phyloP scores from a whole-genome alignment of 37 sponge, comb jelly and placozoan species.

The Hexactinellida sp. region DNA sequence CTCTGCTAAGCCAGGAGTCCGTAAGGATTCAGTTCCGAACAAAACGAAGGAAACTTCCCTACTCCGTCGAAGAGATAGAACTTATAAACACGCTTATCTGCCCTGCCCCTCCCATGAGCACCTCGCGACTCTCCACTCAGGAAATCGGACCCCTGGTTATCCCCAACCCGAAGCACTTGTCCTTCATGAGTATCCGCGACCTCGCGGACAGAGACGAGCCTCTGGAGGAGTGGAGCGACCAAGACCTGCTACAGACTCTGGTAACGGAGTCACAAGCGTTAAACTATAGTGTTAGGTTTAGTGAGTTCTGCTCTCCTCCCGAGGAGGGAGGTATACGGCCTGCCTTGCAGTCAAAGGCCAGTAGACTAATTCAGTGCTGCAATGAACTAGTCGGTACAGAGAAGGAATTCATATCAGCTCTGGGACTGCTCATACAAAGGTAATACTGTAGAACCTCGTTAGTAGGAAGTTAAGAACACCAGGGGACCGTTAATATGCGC shows the following conservation, averaged over 20 bases:
- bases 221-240: not conserved
- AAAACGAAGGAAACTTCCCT: not conserved
- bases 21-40: not conserved
- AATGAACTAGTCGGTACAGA: not conserved
- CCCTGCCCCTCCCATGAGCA: constrained; percentile 41
- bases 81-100: constrained; percentile 38
- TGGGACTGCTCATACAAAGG: not conserved
- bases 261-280: not conserved
- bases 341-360: not conserved
- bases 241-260: not conserved
- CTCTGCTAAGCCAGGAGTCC: not conserved
- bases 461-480: too few species aligned
- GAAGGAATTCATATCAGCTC: not conserved
- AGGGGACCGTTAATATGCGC: too few species aligned
- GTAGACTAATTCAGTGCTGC: not conserved
- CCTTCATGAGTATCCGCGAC: constrained; percentile 13
- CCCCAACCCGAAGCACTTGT: constrained; percentile 17
- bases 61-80: not conserved
- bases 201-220: not conserved
- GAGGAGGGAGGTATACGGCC: not conserved
- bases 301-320: not conserved
- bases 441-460: not conserved
- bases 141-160: not conserved
- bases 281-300: not conserved
- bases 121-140: not conserved